These are phyloP conservation scores for Microdon myrmicae DNA, from an alignment of 2,888 invertebrate species.

Conservation along the genomic window DNA sequence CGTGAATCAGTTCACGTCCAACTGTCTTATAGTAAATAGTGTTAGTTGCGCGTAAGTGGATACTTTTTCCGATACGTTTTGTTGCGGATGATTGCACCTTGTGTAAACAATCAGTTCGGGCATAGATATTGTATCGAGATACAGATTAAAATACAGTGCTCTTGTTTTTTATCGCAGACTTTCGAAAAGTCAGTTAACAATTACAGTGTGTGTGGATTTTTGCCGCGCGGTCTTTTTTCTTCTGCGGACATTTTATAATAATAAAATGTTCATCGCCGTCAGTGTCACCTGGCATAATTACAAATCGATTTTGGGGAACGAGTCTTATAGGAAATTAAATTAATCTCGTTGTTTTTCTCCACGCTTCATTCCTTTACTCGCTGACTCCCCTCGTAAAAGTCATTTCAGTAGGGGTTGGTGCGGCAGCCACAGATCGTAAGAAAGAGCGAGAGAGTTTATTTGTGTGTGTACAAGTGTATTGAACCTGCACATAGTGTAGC, in stretches of 20 bases:
- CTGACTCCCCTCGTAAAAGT: conserved; percentile 17
- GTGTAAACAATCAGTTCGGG: conserved; percentile 37
- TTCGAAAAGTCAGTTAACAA: no score
- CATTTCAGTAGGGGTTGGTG: conserved; percentile 34
- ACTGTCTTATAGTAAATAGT: conserved; percentile 42
- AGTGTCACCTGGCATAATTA: conserved; percentile 40
- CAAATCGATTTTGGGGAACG: conserved; percentile 54
- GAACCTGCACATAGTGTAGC: conserved; percentile 16
- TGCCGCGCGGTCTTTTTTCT: conserved; percentile 30
- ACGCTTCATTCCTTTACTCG: conserved; percentile 20
- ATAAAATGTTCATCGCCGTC: conserved; percentile 32
- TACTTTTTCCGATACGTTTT: conserved; percentile 34
- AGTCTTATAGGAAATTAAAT: conserved; percentile 49
- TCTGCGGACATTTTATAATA: no score
- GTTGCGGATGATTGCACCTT: conserved; percentile 41
- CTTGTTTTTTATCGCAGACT: no score
- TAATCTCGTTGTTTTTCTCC: conserved; percentile 50
- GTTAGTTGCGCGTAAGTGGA: conserved; percentile 27
- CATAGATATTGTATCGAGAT: conserved; percentile 3
- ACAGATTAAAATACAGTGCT: conserved; percentile 17
- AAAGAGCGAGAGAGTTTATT: conserved; percentile 41
- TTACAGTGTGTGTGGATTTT: conserved; percentile 19
- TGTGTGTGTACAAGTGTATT: conserved; percentile 11
- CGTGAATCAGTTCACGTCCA: conserved; percentile 46
- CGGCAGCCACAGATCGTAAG: conserved; percentile 21